Evolutionary conservation across 2,797 vertebrate genomes (phyloP).

Genomic region (Lerista edwardsae): DNA sequence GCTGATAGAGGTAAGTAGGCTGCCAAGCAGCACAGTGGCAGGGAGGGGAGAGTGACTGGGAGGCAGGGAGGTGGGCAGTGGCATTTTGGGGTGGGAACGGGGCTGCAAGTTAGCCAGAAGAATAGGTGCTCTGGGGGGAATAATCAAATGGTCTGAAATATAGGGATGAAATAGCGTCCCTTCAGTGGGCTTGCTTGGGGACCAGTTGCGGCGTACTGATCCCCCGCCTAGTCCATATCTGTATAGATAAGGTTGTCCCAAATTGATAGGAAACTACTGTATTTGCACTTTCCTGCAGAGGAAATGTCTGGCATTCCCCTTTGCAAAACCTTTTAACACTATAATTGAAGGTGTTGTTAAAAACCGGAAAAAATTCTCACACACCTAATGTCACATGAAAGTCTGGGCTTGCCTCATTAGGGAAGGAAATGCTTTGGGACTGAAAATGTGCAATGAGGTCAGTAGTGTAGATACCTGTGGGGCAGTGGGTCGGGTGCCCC

Average conservation of each 20-base stretch:
- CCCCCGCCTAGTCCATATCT: background rate
- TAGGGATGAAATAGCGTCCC: background rate
- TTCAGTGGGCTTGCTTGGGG: background rate
- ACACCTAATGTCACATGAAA: too few species aligned
- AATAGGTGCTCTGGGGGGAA: background rate
- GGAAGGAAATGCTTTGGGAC: background rate
- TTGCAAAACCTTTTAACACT: background rate
- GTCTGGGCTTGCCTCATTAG: background rate
- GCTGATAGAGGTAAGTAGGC: too few species aligned
- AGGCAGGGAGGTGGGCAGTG: too few species aligned
- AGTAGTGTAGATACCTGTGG: too few species aligned
- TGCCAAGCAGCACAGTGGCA: too few species aligned
- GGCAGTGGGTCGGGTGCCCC: too few species aligned
- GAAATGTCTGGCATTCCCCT: background rate
- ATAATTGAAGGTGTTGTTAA: background rate
- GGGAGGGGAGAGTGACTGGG: too few species aligned
- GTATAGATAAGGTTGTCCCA: too few species aligned
- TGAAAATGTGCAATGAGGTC: background rate
- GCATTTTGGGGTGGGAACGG: too few species aligned
- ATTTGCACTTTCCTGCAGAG: background rate
- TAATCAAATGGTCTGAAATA: background rate
- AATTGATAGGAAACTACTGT: background rate
- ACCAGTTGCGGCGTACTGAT: too few species aligned
- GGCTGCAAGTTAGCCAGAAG: background rate
- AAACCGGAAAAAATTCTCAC: background rate